Conservation (phyloP, 2,797 vertebrate genomes). For the Microtus agrestis region DNA sequence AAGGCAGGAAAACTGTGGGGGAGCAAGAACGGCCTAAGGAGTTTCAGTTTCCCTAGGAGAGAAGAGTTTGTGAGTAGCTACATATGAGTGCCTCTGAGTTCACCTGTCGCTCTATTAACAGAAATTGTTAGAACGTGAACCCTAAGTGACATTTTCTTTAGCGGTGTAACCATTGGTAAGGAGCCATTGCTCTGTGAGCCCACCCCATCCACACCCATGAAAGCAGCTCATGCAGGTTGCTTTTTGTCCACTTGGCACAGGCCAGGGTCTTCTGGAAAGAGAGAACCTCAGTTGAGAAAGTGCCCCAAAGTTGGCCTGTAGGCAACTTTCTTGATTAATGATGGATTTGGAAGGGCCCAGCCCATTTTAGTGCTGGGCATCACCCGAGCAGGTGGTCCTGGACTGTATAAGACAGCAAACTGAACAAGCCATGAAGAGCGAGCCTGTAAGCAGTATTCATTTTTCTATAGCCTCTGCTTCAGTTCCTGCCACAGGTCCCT, state of each 20-base stretch:
- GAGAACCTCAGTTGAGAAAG: not conserved
- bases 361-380: not conserved
- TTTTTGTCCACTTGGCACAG: not conserved
- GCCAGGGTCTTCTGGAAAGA: not conserved
- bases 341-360: not conserved
- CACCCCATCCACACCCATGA: not conserved
- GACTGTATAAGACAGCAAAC: not conserved
- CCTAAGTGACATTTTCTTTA: not conserved
- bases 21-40: not conserved
- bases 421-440: not conserved
- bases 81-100: not conserved
- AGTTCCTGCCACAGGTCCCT: not conserved
- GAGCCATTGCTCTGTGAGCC: not conserved
- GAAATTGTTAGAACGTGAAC: constrained; percentile 8
- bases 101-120: not conserved
- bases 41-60: constrained; percentile 50
- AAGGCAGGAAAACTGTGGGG: constrained; percentile 26
- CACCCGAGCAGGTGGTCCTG: not conserved
- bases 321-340: not conserved
- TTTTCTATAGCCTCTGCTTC: not conserved
- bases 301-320: not conserved
- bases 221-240: not conserved
- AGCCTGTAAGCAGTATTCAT: not conserved
- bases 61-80: not conserved
- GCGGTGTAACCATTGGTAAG: not conserved